Evolutionary conservation across 1,140 invertebrate genomes (phyloP).

Genomic region (Solenopsis fugax): DNA sequence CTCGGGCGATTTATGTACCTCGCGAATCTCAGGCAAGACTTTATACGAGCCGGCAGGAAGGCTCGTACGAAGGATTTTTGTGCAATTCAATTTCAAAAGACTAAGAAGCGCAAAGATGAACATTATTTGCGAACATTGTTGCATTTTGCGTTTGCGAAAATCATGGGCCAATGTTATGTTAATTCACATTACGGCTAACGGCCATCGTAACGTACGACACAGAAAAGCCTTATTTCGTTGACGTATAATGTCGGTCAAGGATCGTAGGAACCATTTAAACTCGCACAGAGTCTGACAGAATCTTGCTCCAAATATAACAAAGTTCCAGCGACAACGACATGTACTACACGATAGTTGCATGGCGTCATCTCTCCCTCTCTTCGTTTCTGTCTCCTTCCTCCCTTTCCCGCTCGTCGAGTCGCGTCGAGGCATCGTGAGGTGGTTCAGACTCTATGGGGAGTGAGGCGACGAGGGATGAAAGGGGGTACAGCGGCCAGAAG

Average conservation of each 20-base stretch:
- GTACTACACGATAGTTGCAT: conserved; percentile 72
- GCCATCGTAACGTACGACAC: neutral
- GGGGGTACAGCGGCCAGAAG: conserved; percentile 50
- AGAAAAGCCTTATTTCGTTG: conserved; percentile 24
- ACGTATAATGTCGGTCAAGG: conserved; percentile 60
- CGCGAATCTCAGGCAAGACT: conserved; percentile 19
- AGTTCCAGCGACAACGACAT: conserved; percentile 69
- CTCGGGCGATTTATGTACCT: conserved; percentile 48
- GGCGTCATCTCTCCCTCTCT: conserved; percentile 65
- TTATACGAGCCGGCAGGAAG: neutral
- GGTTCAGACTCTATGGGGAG: conserved; percentile 62
- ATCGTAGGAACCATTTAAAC: conserved; percentile 57
- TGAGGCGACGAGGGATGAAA: neutral
- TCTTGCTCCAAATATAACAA: conserved; percentile 59
- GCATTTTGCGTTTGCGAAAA: neutral
- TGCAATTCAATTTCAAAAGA: neutral
- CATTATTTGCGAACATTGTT: neutral
- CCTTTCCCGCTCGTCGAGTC: conserved; percentile 44
- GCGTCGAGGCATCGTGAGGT: conserved; percentile 74
- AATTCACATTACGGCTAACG: neutral
- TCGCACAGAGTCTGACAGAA: conserved; percentile 47
- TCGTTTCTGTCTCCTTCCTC: conserved; percentile 32
- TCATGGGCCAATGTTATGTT: neutral
- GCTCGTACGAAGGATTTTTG: neutral
- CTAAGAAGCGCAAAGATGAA: neutral